These are phyloP conservation scores for Smutsia temminckii DNA, from an alignment of 2,797 vertebrate species.

Conservation along the genomic window DNA sequence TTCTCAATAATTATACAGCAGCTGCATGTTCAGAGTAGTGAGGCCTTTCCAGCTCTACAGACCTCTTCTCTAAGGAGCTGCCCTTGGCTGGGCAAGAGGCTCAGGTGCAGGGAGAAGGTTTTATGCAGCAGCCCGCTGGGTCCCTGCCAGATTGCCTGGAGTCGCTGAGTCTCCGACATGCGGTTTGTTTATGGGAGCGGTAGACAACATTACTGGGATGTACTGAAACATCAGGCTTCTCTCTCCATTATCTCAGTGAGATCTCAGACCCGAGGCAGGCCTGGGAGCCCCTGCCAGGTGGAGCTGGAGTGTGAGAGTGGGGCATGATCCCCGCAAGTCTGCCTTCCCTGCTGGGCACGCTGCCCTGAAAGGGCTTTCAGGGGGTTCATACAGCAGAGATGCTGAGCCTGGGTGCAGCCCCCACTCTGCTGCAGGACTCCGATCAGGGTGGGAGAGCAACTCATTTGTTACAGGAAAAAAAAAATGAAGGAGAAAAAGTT, in stretches of 20 bases:
- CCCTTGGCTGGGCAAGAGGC: not conserved
- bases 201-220: not conserved
- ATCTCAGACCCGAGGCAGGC: not conserved
- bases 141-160: not conserved
- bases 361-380: accelerated
- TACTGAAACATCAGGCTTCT: not conserved
- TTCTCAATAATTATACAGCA: not conserved
- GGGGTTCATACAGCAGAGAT: not conserved
- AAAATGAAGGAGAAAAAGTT: not conserved
- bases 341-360: not conserved
- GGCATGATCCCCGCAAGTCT: not conserved
- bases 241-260: not conserved
- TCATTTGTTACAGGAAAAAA: not conserved
- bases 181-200: not conserved
- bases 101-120: not conserved
- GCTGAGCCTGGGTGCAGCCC: not conserved
- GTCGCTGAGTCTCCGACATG: not conserved
- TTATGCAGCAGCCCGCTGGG: not conserved
- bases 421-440: not conserved
- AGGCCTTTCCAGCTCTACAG: not conserved
- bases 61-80: not conserved
- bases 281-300: not conserved
- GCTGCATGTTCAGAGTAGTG: not conserved
- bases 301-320: not conserved
- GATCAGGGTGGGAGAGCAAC: not conserved